These are phyloP conservation scores for Lasioglossum baleicum DNA, from an alignment of 1,140 invertebrate genomes.

Conservation along the genomic window DNA sequence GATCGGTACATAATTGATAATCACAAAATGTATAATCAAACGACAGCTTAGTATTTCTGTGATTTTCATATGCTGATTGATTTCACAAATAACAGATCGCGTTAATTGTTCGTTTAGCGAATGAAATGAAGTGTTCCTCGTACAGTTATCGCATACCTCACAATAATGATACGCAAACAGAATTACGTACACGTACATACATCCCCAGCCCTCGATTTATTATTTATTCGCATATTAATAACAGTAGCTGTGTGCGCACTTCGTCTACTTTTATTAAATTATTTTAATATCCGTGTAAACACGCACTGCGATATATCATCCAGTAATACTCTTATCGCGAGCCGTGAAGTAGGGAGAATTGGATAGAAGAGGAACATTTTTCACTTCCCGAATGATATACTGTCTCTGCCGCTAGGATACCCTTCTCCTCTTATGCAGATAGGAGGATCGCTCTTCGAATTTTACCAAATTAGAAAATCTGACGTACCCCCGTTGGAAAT, in stretches of 20 bases:
- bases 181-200: neutral
- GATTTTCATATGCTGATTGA: neutral
- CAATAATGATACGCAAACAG: conserved; percentile 13
- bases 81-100: neutral
- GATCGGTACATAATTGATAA: no score
- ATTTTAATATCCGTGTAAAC: conserved; percentile 65
- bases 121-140: neutral
- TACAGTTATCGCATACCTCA: neutral
- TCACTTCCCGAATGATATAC: conserved; percentile 63
- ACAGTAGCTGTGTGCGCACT: neutral
- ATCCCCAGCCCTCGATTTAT: conserved; percentile 1
- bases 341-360: conserved; percentile 60
- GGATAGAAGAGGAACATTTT: conserved; percentile 62
- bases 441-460: conserved; percentile 33
- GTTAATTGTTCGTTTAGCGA: neutral
- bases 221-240: conserved; percentile 45
- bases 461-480: conserved; percentile 42
- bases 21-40: neutral
- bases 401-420: conserved; percentile 49
- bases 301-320: conserved; percentile 60
- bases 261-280: conserved; percentile 56
- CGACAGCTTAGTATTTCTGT: no score
- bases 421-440: conserved; percentile 39
- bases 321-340: conserved; percentile 62
- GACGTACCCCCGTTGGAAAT: neutral